Percentiles rank a stretch among this genome's conserved stretches.
Conservation (phyloP, 1,140 invertebrate species). For the Bradynema listronoti region DNA sequence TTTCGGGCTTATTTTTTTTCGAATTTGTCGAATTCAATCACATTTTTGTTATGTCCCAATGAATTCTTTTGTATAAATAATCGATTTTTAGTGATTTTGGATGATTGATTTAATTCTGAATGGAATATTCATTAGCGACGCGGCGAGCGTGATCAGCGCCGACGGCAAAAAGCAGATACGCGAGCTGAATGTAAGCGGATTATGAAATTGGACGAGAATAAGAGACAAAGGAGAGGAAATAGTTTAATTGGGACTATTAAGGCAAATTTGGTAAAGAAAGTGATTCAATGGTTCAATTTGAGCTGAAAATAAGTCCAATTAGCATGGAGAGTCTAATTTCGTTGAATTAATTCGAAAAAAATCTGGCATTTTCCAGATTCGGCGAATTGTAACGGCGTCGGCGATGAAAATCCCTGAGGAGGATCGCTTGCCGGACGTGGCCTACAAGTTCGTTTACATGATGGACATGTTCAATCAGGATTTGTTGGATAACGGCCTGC, state of each 20-base stretch:
- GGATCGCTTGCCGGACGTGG: slow-evolving; percentile 19
- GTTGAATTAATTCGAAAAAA: background rate
- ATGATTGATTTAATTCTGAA: slow-evolving; percentile 46
- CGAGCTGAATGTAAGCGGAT: slow-evolving; percentile 31
- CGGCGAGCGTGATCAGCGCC: slow-evolving; percentile 27
- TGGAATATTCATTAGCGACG: slow-evolving; percentile 39
- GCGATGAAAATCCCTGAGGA: slow-evolving; percentile 22
- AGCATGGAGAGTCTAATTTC: background rate
- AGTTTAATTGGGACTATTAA: too few species aligned
- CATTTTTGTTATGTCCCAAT: too few species aligned
- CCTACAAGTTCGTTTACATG: slow-evolving; percentile 43
- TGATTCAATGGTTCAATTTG: too few species aligned
- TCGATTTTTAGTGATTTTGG: background rate
- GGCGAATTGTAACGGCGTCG: slow-evolving; percentile 41
- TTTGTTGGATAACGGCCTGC: slow-evolving; percentile 33
- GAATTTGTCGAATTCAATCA: too few species aligned
- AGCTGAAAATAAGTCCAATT: too few species aligned
- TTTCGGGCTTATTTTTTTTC: too few species aligned
- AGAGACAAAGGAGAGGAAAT: too few species aligned
- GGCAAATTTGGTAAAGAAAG: too few species aligned
- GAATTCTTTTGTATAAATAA: too few species aligned
- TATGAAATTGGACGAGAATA: too few species aligned
- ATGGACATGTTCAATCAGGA: slow-evolving; percentile 39
- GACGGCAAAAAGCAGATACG: slow-evolving; percentile 15
- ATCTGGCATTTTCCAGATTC: slow-evolving; percentile 39